Evolutionary conservation across 2,797 vertebrate species (phyloP).

Genomic region (Acrocephalus scirpaceus): DNA sequence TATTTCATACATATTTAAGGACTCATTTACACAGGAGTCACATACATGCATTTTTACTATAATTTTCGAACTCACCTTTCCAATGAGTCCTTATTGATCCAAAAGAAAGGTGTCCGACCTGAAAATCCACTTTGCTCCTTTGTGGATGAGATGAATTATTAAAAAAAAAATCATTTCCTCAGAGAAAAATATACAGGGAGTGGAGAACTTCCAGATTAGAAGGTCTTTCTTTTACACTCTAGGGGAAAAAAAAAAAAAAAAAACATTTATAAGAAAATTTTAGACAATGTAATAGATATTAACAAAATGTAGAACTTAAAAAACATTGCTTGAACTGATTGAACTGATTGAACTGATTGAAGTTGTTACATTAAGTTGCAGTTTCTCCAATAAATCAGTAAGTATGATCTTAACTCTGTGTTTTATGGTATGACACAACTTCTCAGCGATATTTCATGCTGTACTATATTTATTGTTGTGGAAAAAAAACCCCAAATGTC

Average conservation of each 20-base stretch:
- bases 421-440: not conserved
- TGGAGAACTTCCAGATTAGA: not conserved
- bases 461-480: not conserved
- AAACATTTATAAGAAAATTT: not conserved
- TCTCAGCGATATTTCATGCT: not conserved
- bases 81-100: not conserved
- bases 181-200: not conserved
- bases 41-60: not conserved
- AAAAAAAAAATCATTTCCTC: conserved; percentile 39
- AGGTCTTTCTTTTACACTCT: not conserved
- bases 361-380: not conserved
- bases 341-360: not conserved
- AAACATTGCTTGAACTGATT: not conserved
- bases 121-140: conserved; percentile 33
- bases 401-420: not conserved
- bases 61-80: conserved; percentile 10
- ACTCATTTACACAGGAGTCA: not conserved
- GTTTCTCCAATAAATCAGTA: not conserved
- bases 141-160: conserved; percentile 5
- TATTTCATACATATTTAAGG: not conserved
- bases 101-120: not conserved
- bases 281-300: not conserved
- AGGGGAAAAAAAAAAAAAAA: not conserved
- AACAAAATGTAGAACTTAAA: not conserved
- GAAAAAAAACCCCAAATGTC: not conserved